Conservation (phyloP, 2,797 vertebrate genomes). For the Spinus pinus region DNA sequence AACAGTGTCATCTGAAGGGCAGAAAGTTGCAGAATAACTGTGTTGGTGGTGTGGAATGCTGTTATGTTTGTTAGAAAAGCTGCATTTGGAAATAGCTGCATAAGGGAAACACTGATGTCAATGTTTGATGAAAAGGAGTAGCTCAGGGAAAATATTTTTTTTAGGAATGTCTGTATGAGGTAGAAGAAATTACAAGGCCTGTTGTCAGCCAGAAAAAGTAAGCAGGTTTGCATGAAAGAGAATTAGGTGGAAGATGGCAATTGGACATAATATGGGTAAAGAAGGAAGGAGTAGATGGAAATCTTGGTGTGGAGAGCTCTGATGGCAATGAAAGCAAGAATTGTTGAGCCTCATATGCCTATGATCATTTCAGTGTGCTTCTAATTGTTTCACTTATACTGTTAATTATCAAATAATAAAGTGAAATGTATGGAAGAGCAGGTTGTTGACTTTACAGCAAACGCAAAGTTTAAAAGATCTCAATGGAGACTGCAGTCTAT, state of each 20-base stretch:
- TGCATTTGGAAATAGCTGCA: not conserved
- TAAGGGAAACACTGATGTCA: not conserved
- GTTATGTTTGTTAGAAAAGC: not conserved
- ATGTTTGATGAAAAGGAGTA: not conserved
- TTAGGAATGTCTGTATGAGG: not conserved
- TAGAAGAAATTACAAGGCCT: not conserved
- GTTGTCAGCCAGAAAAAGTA: not conserved
- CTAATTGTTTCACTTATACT: not conserved
- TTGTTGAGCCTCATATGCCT: not conserved
- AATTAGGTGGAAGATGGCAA: not conserved
- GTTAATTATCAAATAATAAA: not conserved
- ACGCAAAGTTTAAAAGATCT: not conserved
- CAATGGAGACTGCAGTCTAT: not conserved
- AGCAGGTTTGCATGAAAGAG: not conserved
- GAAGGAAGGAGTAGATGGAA: not conserved
- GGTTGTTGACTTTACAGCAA: not conserved
- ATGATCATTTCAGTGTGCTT: not conserved
- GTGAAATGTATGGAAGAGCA: not conserved
- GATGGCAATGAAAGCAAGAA: not conserved
- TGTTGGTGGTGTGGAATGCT: not conserved
- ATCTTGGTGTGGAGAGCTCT: not conserved
- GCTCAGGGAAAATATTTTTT: not conserved
- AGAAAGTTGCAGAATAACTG: not conserved
- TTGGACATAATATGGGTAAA: not conserved
- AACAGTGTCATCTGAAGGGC: not conserved